These are phyloP conservation scores for Gymnosoma rotundatum DNA, from an alignment of 2,888 invertebrate genomes.

Conservation along the genomic window DNA sequence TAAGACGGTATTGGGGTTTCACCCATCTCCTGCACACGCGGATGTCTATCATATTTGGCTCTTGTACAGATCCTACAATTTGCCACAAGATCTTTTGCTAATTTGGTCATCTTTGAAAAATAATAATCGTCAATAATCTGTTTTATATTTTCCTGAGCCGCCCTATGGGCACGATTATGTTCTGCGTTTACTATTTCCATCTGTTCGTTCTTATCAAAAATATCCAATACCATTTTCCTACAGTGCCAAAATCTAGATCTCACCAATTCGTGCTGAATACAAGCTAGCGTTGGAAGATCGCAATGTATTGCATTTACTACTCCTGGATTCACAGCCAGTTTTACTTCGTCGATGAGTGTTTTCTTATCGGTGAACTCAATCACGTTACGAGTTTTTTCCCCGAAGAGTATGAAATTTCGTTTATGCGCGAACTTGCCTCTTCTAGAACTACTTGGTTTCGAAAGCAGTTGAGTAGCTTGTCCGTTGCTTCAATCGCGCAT, in stretches of 20 bases:
- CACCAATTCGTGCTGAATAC: too few relatives aligned
- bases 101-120: slow-evolving; percentile 29
- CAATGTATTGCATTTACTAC: too few relatives aligned
- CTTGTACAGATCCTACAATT: slow-evolving; percentile 62
- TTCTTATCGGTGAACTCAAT: slow-evolving; percentile 48
- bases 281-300: too few relatives aligned
- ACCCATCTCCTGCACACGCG: slow-evolving; percentile 26
- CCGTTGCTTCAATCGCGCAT: slow-evolving; percentile 53
- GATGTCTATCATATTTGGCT: slow-evolving; percentile 61
- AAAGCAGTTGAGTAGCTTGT: slow-evolving; percentile 71
- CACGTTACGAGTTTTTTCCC: slow-evolving; percentile 15
- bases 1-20: slow-evolving; percentile 8
- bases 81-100: slow-evolving; percentile 58
- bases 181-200: background rate
- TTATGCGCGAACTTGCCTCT: background rate
- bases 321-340: background rate
- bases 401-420: slow-evolving; percentile 4
- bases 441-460: slow-evolving; percentile 68
- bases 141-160: slow-evolving; percentile 39
- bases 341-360: slow-evolving; percentile 33
- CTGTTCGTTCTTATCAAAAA: slow-evolving; percentile 33
- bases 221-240: slow-evolving; percentile 12
- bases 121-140: slow-evolving; percentile 68
- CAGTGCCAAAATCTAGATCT: slow-evolving; percentile 48
- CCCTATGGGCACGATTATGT: too few relatives aligned